Evolutionary conservation across 2,113 vertebrate genomes (phyloP), one percentile per base, ranked within the genome.

Genomic region (Uria aalge): DNA sequence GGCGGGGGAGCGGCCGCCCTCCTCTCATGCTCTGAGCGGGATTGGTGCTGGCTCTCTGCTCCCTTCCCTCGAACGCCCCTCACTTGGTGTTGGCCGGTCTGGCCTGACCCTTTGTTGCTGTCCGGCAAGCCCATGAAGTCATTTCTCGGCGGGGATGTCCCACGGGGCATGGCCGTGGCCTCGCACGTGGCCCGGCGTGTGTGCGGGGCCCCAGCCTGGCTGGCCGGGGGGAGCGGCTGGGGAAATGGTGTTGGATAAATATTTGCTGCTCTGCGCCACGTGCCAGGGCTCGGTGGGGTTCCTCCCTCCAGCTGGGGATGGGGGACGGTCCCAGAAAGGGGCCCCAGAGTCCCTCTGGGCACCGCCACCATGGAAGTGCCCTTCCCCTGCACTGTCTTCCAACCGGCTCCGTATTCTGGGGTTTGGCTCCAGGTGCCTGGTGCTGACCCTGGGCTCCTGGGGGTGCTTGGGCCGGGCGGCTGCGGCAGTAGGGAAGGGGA

Each of bases 241-340:
- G 86, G 67, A 82, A 96, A 63, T 27, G 90, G 15, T 8, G 90
- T 66, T 76, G 66, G 86, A 21, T 97, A 97, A 98, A 97, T 86
- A 97, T 96, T 97, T 96, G 83, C 72, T 62, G 90, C 40, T 20
- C 78, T 76, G 81, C 1, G 20, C 80, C 11, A 5, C 2, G 19
- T 94, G 93, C 88, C 15, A 74, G 67, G 80, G 41, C 88, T 85
- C 24, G 3, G 76, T 0, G 2, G 64, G 59, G 67, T 81, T 87
- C 87, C 73, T 92, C 64, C 69, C 38, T 74, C 71, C 71, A 77
- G 84, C 86, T 83, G 67, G 62, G 85, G 40, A 79, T 1, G 2
- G 50, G 78, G 50, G 55, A 55, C 5, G 3, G 43, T 55, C 78
- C 50, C 12, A 12, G 55, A 62, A 67, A 62, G 64, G 29, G 76